These are phyloP conservation scores for Procavia capensis DNA, from an alignment of 2,113 vertebrate genomes.

Conservation along the genomic window DNA sequence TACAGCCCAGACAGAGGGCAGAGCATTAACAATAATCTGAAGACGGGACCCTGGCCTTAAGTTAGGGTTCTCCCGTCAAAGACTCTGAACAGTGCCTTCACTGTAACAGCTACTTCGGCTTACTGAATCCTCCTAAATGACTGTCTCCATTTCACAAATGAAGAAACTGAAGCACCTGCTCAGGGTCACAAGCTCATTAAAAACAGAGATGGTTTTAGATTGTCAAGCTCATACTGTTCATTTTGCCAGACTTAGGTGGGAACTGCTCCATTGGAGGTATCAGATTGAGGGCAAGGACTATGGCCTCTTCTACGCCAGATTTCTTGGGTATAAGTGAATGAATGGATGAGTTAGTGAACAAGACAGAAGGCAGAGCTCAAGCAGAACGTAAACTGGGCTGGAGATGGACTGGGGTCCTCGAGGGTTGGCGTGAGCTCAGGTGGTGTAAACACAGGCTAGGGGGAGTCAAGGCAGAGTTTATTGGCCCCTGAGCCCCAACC, in stretches of 20 bases:
- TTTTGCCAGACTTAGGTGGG: not conserved
- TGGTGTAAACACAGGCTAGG: not conserved
- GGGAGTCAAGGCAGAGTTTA: slow-evolving; percentile 71
- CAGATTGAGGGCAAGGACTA: not conserved
- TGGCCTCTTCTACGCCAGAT: too few species aligned
- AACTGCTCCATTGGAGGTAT: too few species aligned
- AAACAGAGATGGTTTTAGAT: not conserved
- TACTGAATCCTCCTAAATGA: not conserved
- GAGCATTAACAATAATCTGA: too few species aligned
- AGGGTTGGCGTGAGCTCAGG: not conserved
- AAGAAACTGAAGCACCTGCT: not conserved
- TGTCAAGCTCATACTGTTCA: not conserved
- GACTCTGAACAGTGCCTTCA: not conserved
- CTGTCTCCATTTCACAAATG: not conserved
- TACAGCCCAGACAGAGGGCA: too few species aligned
- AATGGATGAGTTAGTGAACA: not conserved
- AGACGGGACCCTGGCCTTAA: not conserved
- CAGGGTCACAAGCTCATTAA: not conserved
- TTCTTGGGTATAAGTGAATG: not conserved
- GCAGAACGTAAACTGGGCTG: not conserved
- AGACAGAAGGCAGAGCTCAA: slow-evolving; percentile 46
- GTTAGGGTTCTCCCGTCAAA: not conserved
- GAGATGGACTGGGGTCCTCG: too few species aligned
- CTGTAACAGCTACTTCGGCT: not conserved
- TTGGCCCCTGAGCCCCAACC: slow-evolving; percentile 45